Evolutionary conservation across 2,888 invertebrate species (phyloP).

Genomic region (Synanthedon andrenaeformis): DNA sequence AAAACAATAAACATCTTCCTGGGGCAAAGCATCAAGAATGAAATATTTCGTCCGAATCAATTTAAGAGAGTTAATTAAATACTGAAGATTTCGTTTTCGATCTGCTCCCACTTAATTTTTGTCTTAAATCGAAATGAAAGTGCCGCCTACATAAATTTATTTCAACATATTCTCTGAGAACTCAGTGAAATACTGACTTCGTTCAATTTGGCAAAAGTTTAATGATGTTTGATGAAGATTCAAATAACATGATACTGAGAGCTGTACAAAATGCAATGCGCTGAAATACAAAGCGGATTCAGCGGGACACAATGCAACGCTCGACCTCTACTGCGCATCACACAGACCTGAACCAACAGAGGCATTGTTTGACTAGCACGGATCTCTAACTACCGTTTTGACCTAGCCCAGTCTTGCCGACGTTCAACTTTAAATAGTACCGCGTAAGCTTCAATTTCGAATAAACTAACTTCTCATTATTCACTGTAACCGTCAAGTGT

Average conservation of each 20-base stretch:
- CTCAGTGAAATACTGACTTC: too few relatives aligned
- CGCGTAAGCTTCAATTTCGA: constrained; percentile 23
- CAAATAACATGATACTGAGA: not conserved
- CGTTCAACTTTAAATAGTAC: constrained; percentile 21
- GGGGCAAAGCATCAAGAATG: too few relatives aligned
- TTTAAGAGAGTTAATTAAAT: too few relatives aligned
- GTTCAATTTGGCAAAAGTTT: not conserved
- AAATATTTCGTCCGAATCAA: too few relatives aligned
- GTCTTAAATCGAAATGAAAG: too few relatives aligned
- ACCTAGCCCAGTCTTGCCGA: constrained; percentile 20
- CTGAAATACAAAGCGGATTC: constrained; percentile 29
- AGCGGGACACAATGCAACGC: constrained; percentile 13
- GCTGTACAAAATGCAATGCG: constrained; percentile 16
- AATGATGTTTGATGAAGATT: not conserved
- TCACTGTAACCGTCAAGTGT: constrained; percentile 25
- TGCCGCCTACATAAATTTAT: too few relatives aligned
- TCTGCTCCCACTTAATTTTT: too few relatives aligned
- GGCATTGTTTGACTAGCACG: constrained; percentile 46
- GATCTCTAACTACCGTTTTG: constrained; percentile 37
- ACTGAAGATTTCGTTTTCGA: too few relatives aligned
- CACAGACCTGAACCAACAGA: constrained; percentile 47
- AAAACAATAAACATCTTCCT: too few relatives aligned
- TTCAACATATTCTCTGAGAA: too few relatives aligned
- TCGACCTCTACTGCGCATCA: constrained; percentile 36
- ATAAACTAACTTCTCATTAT: constrained; percentile 15